These are phyloP conservation scores for Oreonectes daqikongensis DNA, from an alignment of 2,797 vertebrate genomes.

Conservation along the genomic window DNA sequence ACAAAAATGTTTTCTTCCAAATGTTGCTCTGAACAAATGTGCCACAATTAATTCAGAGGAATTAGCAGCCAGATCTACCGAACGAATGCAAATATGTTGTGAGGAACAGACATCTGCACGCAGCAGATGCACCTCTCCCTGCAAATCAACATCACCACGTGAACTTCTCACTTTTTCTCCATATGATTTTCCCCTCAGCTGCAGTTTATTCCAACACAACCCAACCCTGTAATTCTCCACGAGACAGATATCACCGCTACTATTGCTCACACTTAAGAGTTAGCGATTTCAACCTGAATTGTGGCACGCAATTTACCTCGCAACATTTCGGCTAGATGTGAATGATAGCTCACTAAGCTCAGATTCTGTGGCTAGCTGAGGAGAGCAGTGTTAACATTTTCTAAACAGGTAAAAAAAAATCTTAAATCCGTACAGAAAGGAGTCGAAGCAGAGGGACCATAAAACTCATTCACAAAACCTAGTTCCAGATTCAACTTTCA, in stretches of 20 bases:
- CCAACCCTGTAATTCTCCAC: background rate
- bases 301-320: background rate
- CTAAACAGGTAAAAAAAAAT: background rate
- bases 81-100: conserved; percentile 20
- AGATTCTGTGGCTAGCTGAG: background rate
- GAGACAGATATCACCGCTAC: background rate
- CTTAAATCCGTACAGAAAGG: background rate
- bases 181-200: conserved; percentile 30
- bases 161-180: conserved; percentile 6
- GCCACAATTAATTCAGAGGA: conserved; percentile 46
- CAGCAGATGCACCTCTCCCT: conserved; percentile 50
- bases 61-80: conserved; percentile 44
- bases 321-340: background rate
- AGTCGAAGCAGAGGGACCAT: background rate
- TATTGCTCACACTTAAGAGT: background rate
- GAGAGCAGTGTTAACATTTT: background rate
- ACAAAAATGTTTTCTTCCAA: conserved; percentile 4
- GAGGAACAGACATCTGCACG: conserved; percentile 48
- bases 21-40: conserved; percentile 46
- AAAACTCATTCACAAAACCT: background rate
- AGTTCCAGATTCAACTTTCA: background rate
- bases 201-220: conserved; percentile 24
- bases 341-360: background rate
- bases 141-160: conserved; percentile 39
- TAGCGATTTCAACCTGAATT: background rate